Conservation (phyloP, 2,888 invertebrate species). For the Drosophila paranaensis region DNA sequence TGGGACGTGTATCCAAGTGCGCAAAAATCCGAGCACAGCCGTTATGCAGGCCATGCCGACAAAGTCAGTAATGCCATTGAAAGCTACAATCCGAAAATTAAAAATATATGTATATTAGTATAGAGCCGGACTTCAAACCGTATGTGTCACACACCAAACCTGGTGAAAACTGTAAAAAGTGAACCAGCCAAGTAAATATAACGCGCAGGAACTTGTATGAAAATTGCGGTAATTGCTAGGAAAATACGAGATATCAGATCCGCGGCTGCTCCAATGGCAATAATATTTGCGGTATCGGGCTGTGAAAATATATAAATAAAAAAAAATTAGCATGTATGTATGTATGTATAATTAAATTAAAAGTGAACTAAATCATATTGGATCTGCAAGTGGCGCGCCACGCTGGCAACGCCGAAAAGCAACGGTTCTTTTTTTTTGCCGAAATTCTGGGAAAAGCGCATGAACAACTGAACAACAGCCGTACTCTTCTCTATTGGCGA, state of each 20-base stretch:
- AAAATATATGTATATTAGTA: neutral
- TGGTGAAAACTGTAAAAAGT: conserved; percentile 88
- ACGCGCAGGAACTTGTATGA: conserved; percentile 87
- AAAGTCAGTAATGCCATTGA: conserved; percentile 85
- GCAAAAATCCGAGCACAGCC: conserved; percentile 88
- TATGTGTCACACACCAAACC: conserved; percentile 87
- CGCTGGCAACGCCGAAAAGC: conserved; percentile 9
- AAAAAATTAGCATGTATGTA: neutral
- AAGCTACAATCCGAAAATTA: conserved; percentile 83
- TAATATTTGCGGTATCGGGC: conserved; percentile 88
- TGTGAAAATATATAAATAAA: conserved; percentile 63
- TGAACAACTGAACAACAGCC: no score
- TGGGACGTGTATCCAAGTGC: conserved; percentile 90
- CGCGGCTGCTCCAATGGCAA: conserved; percentile 89
- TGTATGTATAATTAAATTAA: no score
- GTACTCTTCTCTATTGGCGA: neutral
- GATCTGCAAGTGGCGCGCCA: rapidly evolving
- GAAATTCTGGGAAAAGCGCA: neutral
- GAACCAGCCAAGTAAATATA: conserved; percentile 88
- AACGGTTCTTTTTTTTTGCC: conserved; percentile 20
- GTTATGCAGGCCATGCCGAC: conserved; percentile 87
- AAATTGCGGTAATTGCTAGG: conserved; percentile 87
- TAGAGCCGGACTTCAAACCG: no score
- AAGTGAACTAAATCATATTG: neutral
- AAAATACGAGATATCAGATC: conserved; percentile 89